A percentile compares a stretch with the other conserved stretches of the same genome.
Conservation (phyloP, 2,888 invertebrate species). For the Sesia apiformis region DNA sequence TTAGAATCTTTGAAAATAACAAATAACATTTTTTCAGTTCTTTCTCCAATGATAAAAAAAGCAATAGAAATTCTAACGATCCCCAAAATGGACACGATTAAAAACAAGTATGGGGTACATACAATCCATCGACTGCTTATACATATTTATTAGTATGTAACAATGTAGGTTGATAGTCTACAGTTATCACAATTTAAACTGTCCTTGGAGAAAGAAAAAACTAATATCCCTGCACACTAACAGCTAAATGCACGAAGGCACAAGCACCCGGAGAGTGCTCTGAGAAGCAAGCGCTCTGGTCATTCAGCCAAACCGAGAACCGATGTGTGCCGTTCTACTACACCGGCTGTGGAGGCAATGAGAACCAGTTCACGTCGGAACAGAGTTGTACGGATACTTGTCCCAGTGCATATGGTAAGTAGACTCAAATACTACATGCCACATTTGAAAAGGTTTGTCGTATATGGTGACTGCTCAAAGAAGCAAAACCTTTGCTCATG, state of each 20-base stretch:
- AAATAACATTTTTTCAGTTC: no score
- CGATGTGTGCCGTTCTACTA: slow-evolving; percentile 95
- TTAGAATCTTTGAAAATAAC: no score
- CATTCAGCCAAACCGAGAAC: slow-evolving; percentile 87
- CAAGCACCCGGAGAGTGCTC: slow-evolving; percentile 85
- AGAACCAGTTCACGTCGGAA: slow-evolving; percentile 85
- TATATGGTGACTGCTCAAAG: slow-evolving; percentile 84
- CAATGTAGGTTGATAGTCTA: no score
- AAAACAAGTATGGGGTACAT: no score
- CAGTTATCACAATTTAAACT: neutral
- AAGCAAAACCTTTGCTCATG: slow-evolving; percentile 89
- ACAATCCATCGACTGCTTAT: no score
- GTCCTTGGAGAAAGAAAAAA: slow-evolving; percentile 2
- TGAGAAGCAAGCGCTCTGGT: slow-evolving; percentile 86
- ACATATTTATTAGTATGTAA: no score
- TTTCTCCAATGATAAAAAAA: no score
- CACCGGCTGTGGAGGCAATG: slow-evolving; percentile 93
- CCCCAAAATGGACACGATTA: no score
- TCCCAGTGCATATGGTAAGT: slow-evolving; percentile 86
- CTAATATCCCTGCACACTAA: slow-evolving; percentile 44
- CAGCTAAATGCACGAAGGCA: slow-evolving; percentile 85
- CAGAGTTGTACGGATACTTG: slow-evolving; percentile 84
- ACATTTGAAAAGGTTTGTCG: slow-evolving; percentile 13
- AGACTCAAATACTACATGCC: neutral
- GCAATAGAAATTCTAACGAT: no score